Evolutionary conservation across 2,888 invertebrate species (phyloP).

Genomic region (Spilarctia lutea): DNA sequence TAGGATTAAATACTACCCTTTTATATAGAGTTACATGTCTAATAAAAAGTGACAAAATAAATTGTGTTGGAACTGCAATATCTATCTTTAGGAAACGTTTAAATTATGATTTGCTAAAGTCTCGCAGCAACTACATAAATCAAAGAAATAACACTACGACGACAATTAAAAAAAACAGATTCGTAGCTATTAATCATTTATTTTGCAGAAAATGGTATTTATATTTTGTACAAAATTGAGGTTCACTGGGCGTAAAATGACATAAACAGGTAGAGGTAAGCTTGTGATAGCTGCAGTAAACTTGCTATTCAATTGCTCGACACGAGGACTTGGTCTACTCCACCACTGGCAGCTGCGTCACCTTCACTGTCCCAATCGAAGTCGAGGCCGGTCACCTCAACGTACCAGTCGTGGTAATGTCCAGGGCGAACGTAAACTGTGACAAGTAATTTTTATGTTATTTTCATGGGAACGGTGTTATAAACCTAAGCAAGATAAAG

Average conservation of each 20-base stretch:
- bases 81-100: no score
- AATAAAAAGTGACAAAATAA: no score
- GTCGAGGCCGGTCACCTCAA: constrained; percentile 68
- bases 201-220: not conserved
- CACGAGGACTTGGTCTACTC: constrained; percentile 1
- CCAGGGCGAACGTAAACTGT: constrained; percentile 78
- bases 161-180: no score
- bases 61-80: no score
- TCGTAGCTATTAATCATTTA: not conserved
- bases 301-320: not conserved
- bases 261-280: not conserved
- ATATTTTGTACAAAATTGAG: not conserved
- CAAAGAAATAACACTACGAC: no score
- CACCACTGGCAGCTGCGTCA: not conserved
- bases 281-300: not conserved
- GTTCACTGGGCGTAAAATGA: not conserved
- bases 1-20: no score
- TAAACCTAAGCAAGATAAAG: not conserved
- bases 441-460: not conserved
- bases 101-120: no score
- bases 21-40: no score
- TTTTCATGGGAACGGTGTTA: not conserved
- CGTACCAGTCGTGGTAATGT: constrained; percentile 76
- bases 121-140: no score
- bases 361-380: constrained; percentile 71